Conservation (phyloP, 2,888 invertebrate species). For the Ceriagrion tenellum region DNA sequence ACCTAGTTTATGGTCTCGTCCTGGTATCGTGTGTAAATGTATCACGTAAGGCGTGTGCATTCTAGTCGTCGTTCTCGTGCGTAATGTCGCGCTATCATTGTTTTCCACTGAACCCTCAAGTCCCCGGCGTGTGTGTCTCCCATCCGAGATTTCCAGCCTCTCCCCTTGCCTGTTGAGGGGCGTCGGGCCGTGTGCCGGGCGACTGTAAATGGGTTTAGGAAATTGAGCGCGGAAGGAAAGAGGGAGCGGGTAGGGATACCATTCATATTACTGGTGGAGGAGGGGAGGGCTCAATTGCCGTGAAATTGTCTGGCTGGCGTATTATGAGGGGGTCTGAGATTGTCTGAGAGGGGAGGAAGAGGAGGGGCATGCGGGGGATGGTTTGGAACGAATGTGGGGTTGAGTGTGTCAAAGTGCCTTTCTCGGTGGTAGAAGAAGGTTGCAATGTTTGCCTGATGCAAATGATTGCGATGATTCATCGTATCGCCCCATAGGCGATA, state of each 20-base stretch:
- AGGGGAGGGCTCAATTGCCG: neutral
- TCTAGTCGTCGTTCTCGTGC: neutral
- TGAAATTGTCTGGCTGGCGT: neutral
- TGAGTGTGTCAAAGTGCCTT: too few relatives aligned
- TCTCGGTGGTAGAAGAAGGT: too few relatives aligned
- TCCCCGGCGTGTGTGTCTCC: neutral
- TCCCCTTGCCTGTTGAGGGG: neutral
- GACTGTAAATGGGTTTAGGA: neutral
- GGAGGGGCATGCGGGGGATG: neutral
- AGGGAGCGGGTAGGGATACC: neutral
- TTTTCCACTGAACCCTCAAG: neutral
- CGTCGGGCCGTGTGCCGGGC: neutral
- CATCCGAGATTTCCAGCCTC: neutral
- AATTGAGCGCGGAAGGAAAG: neutral
- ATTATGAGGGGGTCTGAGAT: neutral
- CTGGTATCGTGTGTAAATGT: neutral
- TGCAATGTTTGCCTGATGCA: too few relatives aligned
- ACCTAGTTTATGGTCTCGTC: neutral
- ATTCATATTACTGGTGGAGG: neutral
- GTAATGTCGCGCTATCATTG: neutral
- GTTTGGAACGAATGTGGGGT: neutral
- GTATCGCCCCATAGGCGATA: too few relatives aligned
- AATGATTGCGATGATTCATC: too few relatives aligned
- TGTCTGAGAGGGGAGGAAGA: neutral
- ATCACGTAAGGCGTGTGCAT: neutral